Conservation (phyloP, 2,113 vertebrate genomes). For the Oryzias javanicus region DNA sequence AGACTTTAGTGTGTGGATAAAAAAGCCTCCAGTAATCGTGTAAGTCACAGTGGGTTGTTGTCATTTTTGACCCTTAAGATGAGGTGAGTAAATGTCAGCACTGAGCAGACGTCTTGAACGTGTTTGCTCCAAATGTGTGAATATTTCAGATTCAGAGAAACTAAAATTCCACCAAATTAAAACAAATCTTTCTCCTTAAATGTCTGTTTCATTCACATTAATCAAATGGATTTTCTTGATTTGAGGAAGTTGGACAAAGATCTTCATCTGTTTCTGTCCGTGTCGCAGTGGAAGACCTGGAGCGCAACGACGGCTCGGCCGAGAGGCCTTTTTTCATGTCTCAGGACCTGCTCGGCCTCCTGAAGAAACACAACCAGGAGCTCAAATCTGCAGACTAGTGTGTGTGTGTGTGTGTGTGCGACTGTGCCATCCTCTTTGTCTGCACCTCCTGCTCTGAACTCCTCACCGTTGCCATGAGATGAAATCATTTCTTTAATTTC, state of each 20-base stretch:
- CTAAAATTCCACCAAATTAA: constrained; percentile 9
- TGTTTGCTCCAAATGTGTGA: constrained; percentile 20
- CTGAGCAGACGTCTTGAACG: neutral
- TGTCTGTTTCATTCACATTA: neutral
- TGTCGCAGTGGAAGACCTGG: constrained; percentile 91
- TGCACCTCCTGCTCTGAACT: too few species aligned
- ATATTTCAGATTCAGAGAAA: constrained; percentile 8
- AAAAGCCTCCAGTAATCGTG: constrained; percentile 11
- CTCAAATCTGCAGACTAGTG: constrained; percentile 47
- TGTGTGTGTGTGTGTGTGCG: neutral
- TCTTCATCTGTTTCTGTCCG: constrained; percentile 39
- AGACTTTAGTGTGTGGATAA: constrained; percentile 15
- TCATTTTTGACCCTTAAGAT: constrained; percentile 12
- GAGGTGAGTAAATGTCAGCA: constrained; percentile 1
- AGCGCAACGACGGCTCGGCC: constrained; percentile 86
- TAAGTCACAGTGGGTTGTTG: neutral
- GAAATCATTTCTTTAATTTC: too few species aligned
- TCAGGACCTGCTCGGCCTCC: constrained; percentile 77
- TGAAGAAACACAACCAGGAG: constrained; percentile 82
- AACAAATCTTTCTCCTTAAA: constrained; percentile 10
- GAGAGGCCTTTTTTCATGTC: constrained; percentile 93
- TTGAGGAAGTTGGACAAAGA: constrained; percentile 3
- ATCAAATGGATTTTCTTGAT: too few species aligned
- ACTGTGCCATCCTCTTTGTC: neutral
- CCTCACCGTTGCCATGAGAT: too few species aligned